Percentiles rank a stretch among this genome's conserved stretches.
Conservation (phyloP, 2,113 vertebrate species). For the Scophthalmus maximus region DNA sequence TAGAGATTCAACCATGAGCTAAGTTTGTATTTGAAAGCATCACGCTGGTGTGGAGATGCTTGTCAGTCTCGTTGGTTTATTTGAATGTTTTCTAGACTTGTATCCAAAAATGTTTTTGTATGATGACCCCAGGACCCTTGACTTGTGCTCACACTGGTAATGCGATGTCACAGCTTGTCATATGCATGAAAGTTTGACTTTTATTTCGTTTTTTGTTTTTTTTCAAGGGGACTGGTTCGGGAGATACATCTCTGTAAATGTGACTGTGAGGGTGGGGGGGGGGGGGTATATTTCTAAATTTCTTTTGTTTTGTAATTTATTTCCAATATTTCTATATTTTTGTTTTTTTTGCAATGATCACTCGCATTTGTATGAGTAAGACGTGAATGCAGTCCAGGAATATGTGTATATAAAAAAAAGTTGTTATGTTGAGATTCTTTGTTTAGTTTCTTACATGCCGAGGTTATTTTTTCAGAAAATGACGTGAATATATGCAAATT, state of each 20-base stretch:
- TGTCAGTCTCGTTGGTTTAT: slow-evolving; percentile 42
- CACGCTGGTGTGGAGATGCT: slow-evolving; percentile 19
- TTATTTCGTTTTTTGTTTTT: background rate
- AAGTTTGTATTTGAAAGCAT: slow-evolving; percentile 26
- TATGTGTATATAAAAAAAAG: slow-evolving; percentile 64
- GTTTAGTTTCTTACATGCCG: slow-evolving; percentile 87
- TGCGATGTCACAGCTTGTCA: slow-evolving; percentile 50
- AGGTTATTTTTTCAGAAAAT: slow-evolving; percentile 85
- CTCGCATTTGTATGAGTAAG: slow-evolving; percentile 76
- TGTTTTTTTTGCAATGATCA: slow-evolving; percentile 70
- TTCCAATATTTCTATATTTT: slow-evolving; percentile 73
- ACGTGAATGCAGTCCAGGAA: slow-evolving; percentile 69
- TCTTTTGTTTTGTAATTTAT: slow-evolving; percentile 75
- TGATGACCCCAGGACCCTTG: slow-evolving; percentile 51
- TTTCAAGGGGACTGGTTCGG: slow-evolving; percentile 22
- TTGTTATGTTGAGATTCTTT: slow-evolving; percentile 84
- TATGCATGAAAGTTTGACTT: slow-evolving; percentile 53
- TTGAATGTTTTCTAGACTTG: slow-evolving; percentile 63
- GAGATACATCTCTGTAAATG: slow-evolving; percentile 46
- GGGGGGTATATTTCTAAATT: slow-evolving; percentile 63
- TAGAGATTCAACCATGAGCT: slow-evolving; percentile 46
- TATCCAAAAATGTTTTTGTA: slow-evolving; percentile 50
- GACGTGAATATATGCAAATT: slow-evolving; percentile 83
- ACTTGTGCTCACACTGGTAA: slow-evolving; percentile 58
- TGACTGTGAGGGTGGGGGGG: slow-evolving; percentile 41